phyloP scores from a whole-genome alignment of 2,888 invertebrate species.

The Horisme vitalbata region DNA sequence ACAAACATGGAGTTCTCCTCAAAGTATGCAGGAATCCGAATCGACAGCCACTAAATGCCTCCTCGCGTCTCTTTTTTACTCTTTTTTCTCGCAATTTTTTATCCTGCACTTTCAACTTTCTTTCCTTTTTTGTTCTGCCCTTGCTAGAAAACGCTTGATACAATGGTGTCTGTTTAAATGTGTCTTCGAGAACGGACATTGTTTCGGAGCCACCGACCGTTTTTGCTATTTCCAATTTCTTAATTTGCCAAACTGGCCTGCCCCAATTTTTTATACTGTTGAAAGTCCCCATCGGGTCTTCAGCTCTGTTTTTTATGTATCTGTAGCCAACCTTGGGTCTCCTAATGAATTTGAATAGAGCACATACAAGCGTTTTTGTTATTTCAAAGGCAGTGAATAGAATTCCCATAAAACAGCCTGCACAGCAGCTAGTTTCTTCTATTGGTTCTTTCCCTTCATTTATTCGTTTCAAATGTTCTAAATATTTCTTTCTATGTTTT shows the following conservation, averaged over 20 bases:
- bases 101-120: slow-evolving; percentile 25
- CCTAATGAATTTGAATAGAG: slow-evolving; percentile 32
- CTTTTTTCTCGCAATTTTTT: slow-evolving; percentile 36
- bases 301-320: slow-evolving; percentile 35
- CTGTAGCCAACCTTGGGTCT: slow-evolving; percentile 40
- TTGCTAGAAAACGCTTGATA: slow-evolving; percentile 42
- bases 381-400: slow-evolving; percentile 31
- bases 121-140: slow-evolving; percentile 45
- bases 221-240: slow-evolving; percentile 43
- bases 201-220: slow-evolving; percentile 44
- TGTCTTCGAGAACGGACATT: slow-evolving; percentile 43
- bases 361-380: slow-evolving; percentile 19
- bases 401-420: slow-evolving; percentile 40
- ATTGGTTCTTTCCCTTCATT: slow-evolving; percentile 32
- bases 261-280: slow-evolving; percentile 33
- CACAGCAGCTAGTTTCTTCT: slow-evolving; percentile 39
- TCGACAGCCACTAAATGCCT: slow-evolving; percentile 45
- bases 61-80: slow-evolving; percentile 39
- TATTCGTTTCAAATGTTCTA: slow-evolving; percentile 31
- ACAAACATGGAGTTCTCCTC: slow-evolving; percentile 55
- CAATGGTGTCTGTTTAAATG: slow-evolving; percentile 38
- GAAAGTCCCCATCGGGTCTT: slow-evolving; percentile 38
- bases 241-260: slow-evolving; percentile 35
- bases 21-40: slow-evolving; percentile 49
- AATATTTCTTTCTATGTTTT: slow-evolving; percentile 31